A percentile compares a stretch with the other conserved stretches of the same genome.
phyloP scores from a whole-genome alignment of 2,797 vertebrate species.

The Cuniculus paca region DNA sequence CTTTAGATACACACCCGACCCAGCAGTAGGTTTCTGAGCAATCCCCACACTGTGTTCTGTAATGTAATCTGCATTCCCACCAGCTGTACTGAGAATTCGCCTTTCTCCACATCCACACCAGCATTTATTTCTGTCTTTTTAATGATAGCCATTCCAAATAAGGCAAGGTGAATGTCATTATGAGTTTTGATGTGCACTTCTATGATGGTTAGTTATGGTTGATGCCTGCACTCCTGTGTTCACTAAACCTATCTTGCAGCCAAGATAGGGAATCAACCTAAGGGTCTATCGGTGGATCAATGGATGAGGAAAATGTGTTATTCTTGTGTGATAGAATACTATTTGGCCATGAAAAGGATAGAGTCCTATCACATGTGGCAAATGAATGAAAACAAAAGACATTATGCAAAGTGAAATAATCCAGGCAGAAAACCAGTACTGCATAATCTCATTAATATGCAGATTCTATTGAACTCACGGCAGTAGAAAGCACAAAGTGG shows the following conservation, averaged over 20 bases:
- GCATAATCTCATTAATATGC: not conserved
- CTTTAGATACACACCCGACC: not conserved
- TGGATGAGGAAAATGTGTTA: not conserved
- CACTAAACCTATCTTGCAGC: not conserved
- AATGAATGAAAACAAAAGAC: not conserved
- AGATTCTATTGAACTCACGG: not conserved
- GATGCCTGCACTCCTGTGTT: not conserved
- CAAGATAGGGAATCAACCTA: not conserved
- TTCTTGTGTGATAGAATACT: not conserved
- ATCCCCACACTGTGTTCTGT: not conserved
- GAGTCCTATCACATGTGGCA: not conserved
- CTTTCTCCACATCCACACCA: not conserved
- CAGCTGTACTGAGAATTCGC: not conserved
- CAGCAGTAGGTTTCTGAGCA: not conserved
- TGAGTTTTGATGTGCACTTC: not conserved
- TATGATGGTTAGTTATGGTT: not conserved
- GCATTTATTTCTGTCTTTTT: not conserved
- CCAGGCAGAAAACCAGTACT: not conserved
- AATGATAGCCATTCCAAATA: not conserved
- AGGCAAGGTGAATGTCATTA: not conserved
- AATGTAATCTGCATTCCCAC: not conserved
- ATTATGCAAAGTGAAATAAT: not conserved
- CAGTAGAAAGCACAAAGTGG: not conserved
- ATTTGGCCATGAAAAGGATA: not conserved
- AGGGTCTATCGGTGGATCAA: too few species aligned